Percentiles rank a stretch among this genome's conserved stretches.
phyloP scores from a whole-genome alignment of 2,113 vertebrate genomes.

The Dasypus novemcinctus region DNA sequence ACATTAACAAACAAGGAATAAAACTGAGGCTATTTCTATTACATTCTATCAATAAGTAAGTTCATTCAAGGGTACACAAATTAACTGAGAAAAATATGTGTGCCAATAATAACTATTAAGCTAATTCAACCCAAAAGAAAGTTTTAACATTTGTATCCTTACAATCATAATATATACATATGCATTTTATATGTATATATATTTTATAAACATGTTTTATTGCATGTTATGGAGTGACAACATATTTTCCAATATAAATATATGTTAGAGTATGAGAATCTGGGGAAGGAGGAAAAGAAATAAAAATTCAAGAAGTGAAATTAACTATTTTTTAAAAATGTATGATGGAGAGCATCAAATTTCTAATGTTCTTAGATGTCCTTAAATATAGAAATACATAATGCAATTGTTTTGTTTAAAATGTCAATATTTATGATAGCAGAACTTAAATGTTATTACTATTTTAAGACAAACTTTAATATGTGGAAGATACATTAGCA shows the following conservation, averaged over 20 bases:
- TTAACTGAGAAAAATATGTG: constrained; percentile 2
- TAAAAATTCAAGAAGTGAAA: not conserved
- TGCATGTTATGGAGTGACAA: not conserved
- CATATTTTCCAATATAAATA: not conserved
- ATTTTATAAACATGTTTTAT: not conserved
- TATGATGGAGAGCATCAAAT: not conserved
- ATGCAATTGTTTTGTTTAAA: not conserved
- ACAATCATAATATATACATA: not conserved
- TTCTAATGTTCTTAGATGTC: not conserved
- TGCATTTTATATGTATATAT: not conserved
- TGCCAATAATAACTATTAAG: not conserved
- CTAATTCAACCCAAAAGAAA: not conserved
- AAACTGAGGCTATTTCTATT: not conserved
- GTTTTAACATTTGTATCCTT: not conserved
- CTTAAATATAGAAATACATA: not conserved
- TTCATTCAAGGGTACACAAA: constrained; percentile 52
- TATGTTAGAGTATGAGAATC: not conserved
- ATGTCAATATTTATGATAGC: not conserved
- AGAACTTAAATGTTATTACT: not conserved
- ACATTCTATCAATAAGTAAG: constrained; percentile 57
- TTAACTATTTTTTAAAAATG: not conserved
- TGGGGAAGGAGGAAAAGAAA: not conserved
- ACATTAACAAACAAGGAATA: constrained; percentile 7
- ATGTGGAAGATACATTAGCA: not conserved
- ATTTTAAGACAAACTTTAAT: not conserved